These are phyloP conservation scores for Equus quagga DNA, from an alignment of 2,113 vertebrate species.

Conservation along the genomic window DNA sequence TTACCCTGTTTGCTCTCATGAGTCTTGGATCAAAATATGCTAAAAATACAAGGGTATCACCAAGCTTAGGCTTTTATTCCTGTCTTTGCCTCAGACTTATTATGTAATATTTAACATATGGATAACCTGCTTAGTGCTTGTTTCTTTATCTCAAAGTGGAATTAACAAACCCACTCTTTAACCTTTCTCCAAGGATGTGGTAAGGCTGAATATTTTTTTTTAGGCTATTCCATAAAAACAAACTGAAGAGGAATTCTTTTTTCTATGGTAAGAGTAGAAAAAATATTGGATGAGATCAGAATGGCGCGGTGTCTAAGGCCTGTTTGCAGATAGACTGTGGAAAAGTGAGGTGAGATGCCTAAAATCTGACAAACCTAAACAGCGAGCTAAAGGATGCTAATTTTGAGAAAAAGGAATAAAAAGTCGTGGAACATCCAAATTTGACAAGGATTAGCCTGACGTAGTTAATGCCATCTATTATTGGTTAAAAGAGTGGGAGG, in stretches of 20 bases:
- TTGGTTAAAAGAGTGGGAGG: not conserved
- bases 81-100: not conserved
- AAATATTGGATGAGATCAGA: not conserved
- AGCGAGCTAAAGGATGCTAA: not conserved
- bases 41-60: not conserved
- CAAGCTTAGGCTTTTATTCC: not conserved
- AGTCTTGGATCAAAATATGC: not conserved
- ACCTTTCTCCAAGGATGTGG: not conserved
- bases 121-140: not conserved
- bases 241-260: not conserved
- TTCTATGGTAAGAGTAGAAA: not conserved
- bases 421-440: not conserved
- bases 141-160: not conserved
- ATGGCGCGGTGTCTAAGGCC: not conserved
- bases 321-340: not conserved
- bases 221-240: not conserved
- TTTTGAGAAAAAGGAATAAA: not conserved
- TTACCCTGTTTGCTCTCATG: not conserved
- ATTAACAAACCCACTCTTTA: constrained; percentile 15
- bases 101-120: not conserved
- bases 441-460: not conserved
- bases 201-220: not conserved
- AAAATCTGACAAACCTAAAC: not conserved
- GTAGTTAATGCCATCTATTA: not conserved
- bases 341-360: not conserved